Percentiles rank a stretch among this genome's conserved stretches.
phyloP scores from a whole-genome alignment of 37 sponge, comb jelly and placozoan species.

The Diacarnus erythraeanus region DNA sequence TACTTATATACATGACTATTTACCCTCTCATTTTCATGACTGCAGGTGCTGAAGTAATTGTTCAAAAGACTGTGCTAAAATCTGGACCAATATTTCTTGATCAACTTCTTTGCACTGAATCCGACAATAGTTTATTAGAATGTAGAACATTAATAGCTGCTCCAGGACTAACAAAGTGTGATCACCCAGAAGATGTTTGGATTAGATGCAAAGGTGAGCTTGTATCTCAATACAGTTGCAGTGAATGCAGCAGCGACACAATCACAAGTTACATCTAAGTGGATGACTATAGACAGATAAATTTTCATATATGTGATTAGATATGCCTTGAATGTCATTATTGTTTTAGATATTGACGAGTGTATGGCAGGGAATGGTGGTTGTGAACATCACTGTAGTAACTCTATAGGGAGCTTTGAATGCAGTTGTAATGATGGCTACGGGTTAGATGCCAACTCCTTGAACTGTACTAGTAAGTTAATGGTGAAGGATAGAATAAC shows the following conservation, averaged over 20 bases:
- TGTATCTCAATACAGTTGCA: background rate
- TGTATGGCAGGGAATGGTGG: slow-evolving; percentile 35
- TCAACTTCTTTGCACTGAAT: slow-evolving; percentile 10
- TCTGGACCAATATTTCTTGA: slow-evolving; percentile 32
- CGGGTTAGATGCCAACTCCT: background rate
- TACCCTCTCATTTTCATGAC: background rate
- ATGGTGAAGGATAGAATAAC: background rate
- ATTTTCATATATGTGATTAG: too few species aligned
- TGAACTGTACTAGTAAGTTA: slow-evolving; percentile 24
- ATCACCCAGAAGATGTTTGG: slow-evolving; percentile 29
- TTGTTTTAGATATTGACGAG: slow-evolving; percentile 41
- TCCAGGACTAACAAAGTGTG: slow-evolving; percentile 22
- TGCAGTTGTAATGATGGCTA: too few species aligned
- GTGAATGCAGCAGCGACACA: too few species aligned
- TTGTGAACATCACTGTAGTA: slow-evolving; percentile 36
- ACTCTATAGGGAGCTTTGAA: slow-evolving; percentile 55
- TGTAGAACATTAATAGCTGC: background rate
- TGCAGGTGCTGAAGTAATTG: background rate
- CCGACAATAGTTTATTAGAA: slow-evolving; percentile 5
- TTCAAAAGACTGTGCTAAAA: background rate
- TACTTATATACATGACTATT: too few species aligned
- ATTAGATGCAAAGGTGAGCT: slow-evolving; percentile 12
- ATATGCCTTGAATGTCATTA: too few species aligned
- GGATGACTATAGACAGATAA: too few species aligned
- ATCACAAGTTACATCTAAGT: too few species aligned